Evolutionary conservation across 1,140 invertebrate species (phyloP).

Genomic region (Drosophila ogumai): DNA sequence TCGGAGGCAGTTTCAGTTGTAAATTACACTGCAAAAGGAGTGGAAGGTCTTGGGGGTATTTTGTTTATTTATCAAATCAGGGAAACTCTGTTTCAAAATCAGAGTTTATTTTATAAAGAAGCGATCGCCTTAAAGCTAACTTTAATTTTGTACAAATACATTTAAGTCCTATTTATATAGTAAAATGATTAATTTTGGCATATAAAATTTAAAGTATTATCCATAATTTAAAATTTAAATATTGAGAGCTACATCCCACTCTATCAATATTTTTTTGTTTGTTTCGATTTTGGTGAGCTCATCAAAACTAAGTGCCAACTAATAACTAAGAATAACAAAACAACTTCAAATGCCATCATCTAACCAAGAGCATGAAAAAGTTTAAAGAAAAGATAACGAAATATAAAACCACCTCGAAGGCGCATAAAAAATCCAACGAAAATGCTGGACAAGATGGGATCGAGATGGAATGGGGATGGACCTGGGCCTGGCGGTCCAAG

Average conservation of each 20-base stretch:
- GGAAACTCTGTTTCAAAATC: background rate
- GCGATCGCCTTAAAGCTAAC: too few relatives aligned
- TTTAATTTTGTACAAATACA: too few relatives aligned
- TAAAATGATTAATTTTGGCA: too few relatives aligned
- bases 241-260: background rate
- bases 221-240: background rate
- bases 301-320: conserved; percentile 34
- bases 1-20: conserved; percentile 18
- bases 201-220: too few relatives aligned
- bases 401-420: conserved; percentile 50
- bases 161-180: too few relatives aligned
- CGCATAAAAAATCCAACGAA: conserved; percentile 58
- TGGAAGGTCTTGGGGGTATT: conserved; percentile 1
- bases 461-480: conserved; percentile 6
- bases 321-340: conserved; percentile 22
- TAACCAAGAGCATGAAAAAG: conserved; percentile 43
- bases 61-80: background rate
- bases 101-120: too few relatives aligned
- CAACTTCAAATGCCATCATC: conserved; percentile 37
- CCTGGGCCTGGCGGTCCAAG: conserved; percentile 1
- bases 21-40: conserved; percentile 15
- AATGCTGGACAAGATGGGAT: conserved; percentile 31
- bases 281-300: conserved; percentile 21
- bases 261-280: conserved; percentile 7
- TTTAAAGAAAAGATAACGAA: conserved; percentile 55